Conservation (phyloP, 2,888 invertebrate species). For the Luffia ferchaultella region DNA sequence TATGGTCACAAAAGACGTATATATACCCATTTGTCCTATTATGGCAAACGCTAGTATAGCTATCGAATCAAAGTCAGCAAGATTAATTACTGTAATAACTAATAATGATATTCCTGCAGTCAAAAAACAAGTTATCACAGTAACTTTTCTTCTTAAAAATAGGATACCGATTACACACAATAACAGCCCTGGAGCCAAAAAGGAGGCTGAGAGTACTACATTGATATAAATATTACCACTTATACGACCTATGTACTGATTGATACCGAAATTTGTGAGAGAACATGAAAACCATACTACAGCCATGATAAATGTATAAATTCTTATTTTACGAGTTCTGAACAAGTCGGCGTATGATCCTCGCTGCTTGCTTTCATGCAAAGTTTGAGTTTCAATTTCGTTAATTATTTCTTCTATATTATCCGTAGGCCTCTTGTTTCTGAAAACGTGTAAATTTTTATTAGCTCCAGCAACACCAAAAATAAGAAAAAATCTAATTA, state of each 20-base stretch:
- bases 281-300: conserved; percentile 83
- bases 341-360: conserved; percentile 69
- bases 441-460: conserved; percentile 26
- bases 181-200: conserved; percentile 33
- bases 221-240: conserved; percentile 83
- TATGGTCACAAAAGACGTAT: conserved; percentile 70
- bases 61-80: conserved; percentile 16
- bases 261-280: conserved; percentile 83
- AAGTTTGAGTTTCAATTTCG: conserved; percentile 32
- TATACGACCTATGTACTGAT: conserved; percentile 79
- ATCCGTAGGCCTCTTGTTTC: conserved; percentile 44
- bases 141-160: conserved; percentile 36
- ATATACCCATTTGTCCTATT: conserved; percentile 78
- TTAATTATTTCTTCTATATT: conserved; percentile 31
- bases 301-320: conserved; percentile 72
- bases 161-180: conserved; percentile 34
- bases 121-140: conserved; percentile 33
- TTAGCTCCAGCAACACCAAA: too few relatives aligned
- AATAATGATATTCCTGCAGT: conserved; percentile 35
- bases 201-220: conserved; percentile 73
- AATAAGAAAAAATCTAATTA: too few relatives aligned
- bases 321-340: conserved; percentile 71
- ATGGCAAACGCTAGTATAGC: conserved; percentile 75
- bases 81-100: conserved; percentile 35
- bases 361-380: conserved; percentile 12